These are phyloP conservation scores for Pseudomyrmex flavicornis DNA, from an alignment of 1,140 invertebrate species.

Conservation along the genomic window DNA sequence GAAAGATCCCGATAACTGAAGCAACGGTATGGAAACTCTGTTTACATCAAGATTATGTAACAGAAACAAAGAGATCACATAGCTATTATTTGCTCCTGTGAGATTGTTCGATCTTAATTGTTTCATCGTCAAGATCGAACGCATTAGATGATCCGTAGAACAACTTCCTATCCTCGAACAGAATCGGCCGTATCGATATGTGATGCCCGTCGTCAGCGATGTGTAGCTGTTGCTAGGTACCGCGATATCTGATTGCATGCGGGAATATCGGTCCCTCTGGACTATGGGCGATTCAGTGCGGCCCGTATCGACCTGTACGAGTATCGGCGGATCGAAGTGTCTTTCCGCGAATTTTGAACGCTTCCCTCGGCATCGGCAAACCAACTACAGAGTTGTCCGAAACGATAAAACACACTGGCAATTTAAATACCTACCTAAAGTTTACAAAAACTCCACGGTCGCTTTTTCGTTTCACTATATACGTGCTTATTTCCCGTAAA, in stretches of 20 bases:
- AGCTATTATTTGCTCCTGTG: constrained; percentile 25
- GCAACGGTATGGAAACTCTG: neutral
- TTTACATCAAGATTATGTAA: constrained; percentile 16
- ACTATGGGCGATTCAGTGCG: constrained; percentile 38
- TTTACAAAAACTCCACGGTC: neutral
- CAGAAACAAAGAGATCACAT: neutral
- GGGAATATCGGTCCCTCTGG: constrained; percentile 69
- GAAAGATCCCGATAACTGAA: neutral
- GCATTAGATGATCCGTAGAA: constrained; percentile 14
- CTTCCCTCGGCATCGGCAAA: neutral
- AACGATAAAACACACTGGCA: neutral
- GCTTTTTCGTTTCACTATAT: neutral
- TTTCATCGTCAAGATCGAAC: constrained; percentile 51
- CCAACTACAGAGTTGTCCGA: neutral
- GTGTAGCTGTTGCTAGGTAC: constrained; percentile 68
- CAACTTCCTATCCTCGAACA: constrained; percentile 35
- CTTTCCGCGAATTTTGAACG: constrained; percentile 44
- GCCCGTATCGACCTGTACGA: constrained; percentile 46
- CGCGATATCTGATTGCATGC: constrained; percentile 71
- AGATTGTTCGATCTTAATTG: constrained; percentile 32
- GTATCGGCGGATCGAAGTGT: constrained; percentile 45
- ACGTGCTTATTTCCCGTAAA: constrained; percentile 9
- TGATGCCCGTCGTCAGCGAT: constrained; percentile 58
- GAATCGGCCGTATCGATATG: constrained; percentile 67
- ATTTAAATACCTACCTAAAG: constrained; percentile 19